Evolutionary conservation across 2,797 vertebrate species (phyloP), one percentile per base, ranked within the genome.

Genomic region (Rousettus madagascariensis): DNA sequence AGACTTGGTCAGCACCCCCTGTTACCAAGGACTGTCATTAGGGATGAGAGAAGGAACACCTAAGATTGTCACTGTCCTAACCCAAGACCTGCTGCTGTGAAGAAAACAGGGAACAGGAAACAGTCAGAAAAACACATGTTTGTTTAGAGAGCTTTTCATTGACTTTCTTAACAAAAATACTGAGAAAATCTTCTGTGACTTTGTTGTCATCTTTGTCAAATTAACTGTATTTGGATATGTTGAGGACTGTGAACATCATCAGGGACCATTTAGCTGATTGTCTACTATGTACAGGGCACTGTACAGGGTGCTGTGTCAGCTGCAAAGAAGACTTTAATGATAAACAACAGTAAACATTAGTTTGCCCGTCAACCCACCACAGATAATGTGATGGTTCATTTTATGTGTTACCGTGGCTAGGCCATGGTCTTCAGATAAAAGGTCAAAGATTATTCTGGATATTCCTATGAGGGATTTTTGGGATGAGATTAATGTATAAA

Each of bases 401-500:
- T 86, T 57, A 53, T 33, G 6, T 22, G 57, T 82, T 33, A 28
- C 3, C 1, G 33, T 78, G 38, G 10, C 10, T 26, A 46, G 17
- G 46, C 33, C 8, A 15, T 36, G 33, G 36, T 80, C n/a, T 41
- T 71, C 13, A 57, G 49, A 49, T 57, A 46, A 43, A 11, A 11
- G 53, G 36, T 19, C 36, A 77, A 20, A 55, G 3, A 28, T 75
- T 30, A 49, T 38, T 87, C 36, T 82, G 20, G 33, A 33, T 78
- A 8, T 85, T 90, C 59, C 43, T 53, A 16, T 63, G 72, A 77
- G 33, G 9, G 8, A 61, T 33, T 49, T 86, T 69, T 41, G 6
- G 13, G 19, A 74, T 90, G 53, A 79, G 30, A 69, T 63, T 74
- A 78, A 59, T 43, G 49, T 61, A 89, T 90, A 90, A 69, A 63